Evolutionary conservation across 64 coral and sea anemone species (phyloP), one percentile per base, ranked within the genome.

Genomic region (Porites australiensis): DNA sequence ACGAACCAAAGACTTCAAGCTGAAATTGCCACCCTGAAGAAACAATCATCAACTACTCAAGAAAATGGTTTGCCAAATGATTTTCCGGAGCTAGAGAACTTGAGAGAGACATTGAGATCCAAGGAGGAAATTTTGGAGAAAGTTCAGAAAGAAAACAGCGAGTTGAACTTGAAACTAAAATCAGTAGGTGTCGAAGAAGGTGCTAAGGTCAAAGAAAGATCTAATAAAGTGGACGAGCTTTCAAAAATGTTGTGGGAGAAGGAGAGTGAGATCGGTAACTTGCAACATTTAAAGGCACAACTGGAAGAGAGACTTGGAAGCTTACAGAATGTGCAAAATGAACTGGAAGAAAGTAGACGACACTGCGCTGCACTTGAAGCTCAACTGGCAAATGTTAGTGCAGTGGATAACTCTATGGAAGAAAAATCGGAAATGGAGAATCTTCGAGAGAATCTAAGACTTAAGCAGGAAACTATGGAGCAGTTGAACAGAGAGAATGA

Each of bases 201-300:
- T 23, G 81, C 45, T 8, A 83, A 93, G 62, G 74, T 49, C 2
- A 81, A 86, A 63, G 96, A 95, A 76, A 98, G 85, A 59, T 83
- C 92, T 58, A 86, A 98, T 69, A 86, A 98, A 59, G 88, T 92
- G 68, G 96, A 98, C 81, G 87, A 98, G 57, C 93, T 98, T 13
- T 98, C 96, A 37, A 93, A 49, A 67, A 86, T 95, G 58, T 76
- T 98, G 45, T 88, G 83, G 44, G 92, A 92, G 63, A 98, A 98
- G 71, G 96, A 98, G 79, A 90, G 83, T 66, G 96, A 98, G 86
- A 98, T 98, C 55, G 93, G 80, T 7, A 89, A 70, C 72, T 86
- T 85, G 63, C 94, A 85, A 69, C 68, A 66, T 50, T 75, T 64
- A 47, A 98, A 69, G 86, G 89, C 54, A 77, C 91, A 98, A 81